phyloP scores from a whole-genome alignment of 2,888 invertebrate genomes.

The Standfussiana lucernea region DNA sequence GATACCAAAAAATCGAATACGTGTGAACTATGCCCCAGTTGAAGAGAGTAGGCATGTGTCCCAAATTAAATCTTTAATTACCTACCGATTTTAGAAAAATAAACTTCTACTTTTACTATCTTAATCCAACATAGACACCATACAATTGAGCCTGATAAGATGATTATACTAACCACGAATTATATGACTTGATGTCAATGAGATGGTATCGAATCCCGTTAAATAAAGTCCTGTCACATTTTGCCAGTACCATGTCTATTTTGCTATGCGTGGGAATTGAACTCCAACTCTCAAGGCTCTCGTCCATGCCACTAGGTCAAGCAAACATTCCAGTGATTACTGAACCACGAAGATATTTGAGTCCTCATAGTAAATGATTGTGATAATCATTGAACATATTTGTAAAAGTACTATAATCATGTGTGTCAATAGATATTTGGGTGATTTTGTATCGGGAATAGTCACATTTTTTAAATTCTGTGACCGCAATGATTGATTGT shows the following conservation, averaged over 20 bases:
- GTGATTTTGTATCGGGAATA: background rate
- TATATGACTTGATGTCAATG: background rate
- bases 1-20: too few relatives aligned
- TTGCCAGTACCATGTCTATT: background rate
- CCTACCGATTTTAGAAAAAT: background rate
- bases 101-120: background rate
- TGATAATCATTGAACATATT: constrained; percentile 32
- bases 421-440: background rate
- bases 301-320: constrained; percentile 36
- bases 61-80: background rate
- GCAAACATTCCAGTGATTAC: constrained; percentile 29
- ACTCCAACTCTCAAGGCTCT: constrained; percentile 27
- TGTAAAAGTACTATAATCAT: background rate
- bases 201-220: background rate
- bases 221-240: background rate
- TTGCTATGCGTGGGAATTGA: constrained; percentile 16
- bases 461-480: background rate
- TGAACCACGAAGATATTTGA: constrained; percentile 22
- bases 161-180: background rate
- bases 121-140: background rate
- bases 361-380: background rate
- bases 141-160: background rate
- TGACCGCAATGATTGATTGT: background rate
- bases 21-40: background rate
- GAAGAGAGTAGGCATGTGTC: background rate